phyloP scores from a whole-genome alignment of 2,888 invertebrate species.

The Meiosimyza platycephala region DNA sequence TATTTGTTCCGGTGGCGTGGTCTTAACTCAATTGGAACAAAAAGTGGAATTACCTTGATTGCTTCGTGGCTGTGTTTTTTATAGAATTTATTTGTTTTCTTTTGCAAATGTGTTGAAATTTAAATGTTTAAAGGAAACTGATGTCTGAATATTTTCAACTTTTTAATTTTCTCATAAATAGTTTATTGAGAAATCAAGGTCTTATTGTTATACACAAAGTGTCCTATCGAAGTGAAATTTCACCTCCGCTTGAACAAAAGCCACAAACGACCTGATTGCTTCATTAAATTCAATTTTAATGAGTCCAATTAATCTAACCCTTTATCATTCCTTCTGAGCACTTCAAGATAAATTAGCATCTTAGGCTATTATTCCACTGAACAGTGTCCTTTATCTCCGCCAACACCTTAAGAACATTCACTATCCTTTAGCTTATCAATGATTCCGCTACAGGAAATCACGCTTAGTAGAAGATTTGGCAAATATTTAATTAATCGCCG shows the following conservation, averaged over 20 bases:
- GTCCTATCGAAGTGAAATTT: too few species aligned
- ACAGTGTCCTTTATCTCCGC: too few species aligned
- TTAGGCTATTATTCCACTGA: constrained; percentile 25
- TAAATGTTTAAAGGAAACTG: too few species aligned
- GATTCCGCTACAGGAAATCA: constrained; percentile 6
- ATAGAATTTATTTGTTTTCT: too few species aligned
- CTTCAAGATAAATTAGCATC: constrained; percentile 41
- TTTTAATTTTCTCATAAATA: too few species aligned
- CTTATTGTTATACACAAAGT: too few species aligned
- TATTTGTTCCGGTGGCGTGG: constrained; percentile 29
- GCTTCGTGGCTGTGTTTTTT: background rate
- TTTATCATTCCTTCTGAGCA: background rate
- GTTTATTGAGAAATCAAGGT: too few species aligned
- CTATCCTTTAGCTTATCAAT: too few species aligned
- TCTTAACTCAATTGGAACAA: constrained; percentile 29
- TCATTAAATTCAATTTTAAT: constrained; percentile 27
- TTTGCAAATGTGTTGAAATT: too few species aligned
- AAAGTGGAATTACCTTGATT: constrained; percentile 29
- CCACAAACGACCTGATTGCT: constrained; percentile 12
- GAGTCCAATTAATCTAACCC: constrained; percentile 25
- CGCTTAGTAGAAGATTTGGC: constrained; percentile 36
- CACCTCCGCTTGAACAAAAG: background rate
- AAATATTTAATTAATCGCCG: constrained; percentile 63
- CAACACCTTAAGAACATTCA: too few species aligned
- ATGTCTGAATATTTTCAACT: too few species aligned